Percentiles rank a stretch among this genome's conserved stretches.
Evolutionary conservation across 2,113 vertebrate genomes (phyloP).

Genomic region (Eulemur rufifrons): DNA sequence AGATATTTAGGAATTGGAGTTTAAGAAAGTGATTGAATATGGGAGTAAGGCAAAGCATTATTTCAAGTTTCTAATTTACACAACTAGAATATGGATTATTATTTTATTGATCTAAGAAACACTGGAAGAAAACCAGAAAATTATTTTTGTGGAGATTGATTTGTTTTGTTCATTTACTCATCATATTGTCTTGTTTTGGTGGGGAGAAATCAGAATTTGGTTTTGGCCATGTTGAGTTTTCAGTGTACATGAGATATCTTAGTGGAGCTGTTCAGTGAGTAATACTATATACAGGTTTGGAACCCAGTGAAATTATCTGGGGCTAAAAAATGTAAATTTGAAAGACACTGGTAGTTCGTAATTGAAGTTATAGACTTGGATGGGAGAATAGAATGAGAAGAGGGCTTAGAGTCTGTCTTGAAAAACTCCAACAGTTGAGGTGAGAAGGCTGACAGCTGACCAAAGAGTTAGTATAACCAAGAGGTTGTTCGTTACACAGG

Average conservation of each 20-base stretch:
- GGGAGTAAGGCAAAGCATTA: background rate
- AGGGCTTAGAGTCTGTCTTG: background rate
- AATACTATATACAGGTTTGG: background rate
- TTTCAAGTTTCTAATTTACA: background rate
- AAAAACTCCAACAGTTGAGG: background rate
- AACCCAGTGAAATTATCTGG: background rate
- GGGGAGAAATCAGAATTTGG: background rate
- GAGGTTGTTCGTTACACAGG: background rate
- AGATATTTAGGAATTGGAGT: background rate
- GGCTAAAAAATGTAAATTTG: background rate
- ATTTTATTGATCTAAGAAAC: background rate
- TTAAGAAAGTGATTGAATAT: background rate
- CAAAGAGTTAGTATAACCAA: background rate
- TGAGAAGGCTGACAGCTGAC: background rate
- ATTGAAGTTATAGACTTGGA: background rate
- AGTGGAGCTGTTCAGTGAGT: background rate
- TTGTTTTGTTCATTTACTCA: background rate
- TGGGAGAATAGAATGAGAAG: background rate
- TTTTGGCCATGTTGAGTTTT: background rate
- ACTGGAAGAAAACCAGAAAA: background rate
- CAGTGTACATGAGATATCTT: background rate
- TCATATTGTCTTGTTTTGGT: background rate
- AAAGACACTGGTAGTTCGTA: background rate
- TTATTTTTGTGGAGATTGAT: background rate
- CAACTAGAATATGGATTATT: background rate